These are phyloP conservation scores for Leptosomus discolor DNA, from an alignment of 2,113 vertebrate species.

Conservation along the genomic window DNA sequence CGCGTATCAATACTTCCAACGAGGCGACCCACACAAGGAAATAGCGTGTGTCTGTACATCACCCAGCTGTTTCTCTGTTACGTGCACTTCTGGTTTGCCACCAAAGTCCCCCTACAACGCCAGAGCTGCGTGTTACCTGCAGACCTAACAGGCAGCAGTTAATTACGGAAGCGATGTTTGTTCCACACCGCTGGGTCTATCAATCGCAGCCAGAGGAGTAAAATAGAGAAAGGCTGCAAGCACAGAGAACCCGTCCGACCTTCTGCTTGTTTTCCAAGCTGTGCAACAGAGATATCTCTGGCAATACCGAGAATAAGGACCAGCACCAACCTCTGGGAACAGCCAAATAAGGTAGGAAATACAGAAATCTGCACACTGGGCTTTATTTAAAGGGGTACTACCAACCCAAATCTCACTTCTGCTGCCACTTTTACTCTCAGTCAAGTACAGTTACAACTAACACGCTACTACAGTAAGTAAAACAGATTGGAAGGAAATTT, in stretches of 20 bases:
- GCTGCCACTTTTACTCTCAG: not conserved
- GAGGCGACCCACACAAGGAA: not conserved
- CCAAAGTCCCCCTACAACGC: not conserved
- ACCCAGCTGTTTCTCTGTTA: not conserved
- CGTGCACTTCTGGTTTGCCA: not conserved
- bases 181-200: not conserved
- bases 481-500: not conserved
- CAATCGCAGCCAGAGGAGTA: not conserved
- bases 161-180: slow-evolving; percentile 1
- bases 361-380: not conserved
- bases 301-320: not conserved
- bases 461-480: not conserved
- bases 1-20: not conserved
- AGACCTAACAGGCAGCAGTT: not conserved
- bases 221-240: not conserved
- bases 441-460: not conserved
- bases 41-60: not conserved
- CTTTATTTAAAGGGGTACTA: not conserved
- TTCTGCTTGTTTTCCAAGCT: not conserved
- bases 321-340: not conserved
- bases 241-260: not conserved
- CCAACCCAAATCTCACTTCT: not conserved
- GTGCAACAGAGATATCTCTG: not conserved
- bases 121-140: not conserved
- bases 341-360: not conserved